phyloP scores from a whole-genome alignment of 2,113 vertebrate genomes.

The Cyphomyrus plagiostoma region DNA sequence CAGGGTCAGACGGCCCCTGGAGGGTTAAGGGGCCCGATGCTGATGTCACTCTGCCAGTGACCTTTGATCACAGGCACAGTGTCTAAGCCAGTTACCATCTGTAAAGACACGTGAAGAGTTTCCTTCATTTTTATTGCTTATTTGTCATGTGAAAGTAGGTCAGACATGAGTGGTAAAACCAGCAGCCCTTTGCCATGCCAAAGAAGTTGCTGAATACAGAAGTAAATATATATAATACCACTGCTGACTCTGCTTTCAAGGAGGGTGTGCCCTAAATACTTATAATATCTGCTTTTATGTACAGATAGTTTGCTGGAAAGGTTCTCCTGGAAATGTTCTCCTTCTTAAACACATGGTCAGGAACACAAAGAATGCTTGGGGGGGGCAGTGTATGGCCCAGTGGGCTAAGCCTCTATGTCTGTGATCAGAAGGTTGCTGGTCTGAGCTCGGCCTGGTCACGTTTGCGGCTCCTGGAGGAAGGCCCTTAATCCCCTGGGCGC shows the following conservation, averaged over 20 bases:
- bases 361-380: neutral
- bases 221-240: neutral
- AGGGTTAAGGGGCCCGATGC: neutral
- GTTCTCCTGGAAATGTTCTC: neutral
- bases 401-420: too few relatives aligned
- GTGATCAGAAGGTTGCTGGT: neutral
- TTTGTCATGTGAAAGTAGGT: neutral
- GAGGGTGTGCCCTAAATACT: neutral
- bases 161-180: neutral
- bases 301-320: neutral
- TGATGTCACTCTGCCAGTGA: neutral
- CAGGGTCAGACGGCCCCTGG: neutral
- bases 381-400: neutral
- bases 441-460: neutral
- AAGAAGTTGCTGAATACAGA: neutral
- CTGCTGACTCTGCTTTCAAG: neutral
- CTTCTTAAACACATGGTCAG: neutral
- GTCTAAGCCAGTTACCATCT: neutral
- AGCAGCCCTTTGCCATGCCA: neutral
- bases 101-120: neutral
- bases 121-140: neutral
- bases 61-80: neutral
- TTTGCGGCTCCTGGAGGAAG: neutral
- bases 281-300: neutral
- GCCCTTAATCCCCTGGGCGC: neutral